Percentiles rank a stretch among this genome's conserved stretches.
phyloP scores from a whole-genome alignment of 1,140 invertebrate genomes.

The Akabosia matsudoensis region DNA sequence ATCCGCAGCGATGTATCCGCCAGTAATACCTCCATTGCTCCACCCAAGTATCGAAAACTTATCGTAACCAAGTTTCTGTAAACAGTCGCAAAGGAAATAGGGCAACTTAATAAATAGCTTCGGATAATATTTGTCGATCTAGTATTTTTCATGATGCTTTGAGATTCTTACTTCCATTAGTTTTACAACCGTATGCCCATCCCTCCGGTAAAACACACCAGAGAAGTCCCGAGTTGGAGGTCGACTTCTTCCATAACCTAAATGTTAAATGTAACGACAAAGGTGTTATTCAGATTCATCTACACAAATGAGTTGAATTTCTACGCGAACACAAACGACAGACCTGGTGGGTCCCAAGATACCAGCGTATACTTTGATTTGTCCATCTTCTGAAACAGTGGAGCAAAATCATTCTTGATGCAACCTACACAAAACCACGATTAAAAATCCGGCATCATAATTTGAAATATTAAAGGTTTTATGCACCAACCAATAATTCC shows the following conservation, averaged over 20 bases:
- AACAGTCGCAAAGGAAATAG: background rate
- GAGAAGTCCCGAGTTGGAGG: slow-evolving; percentile 70
- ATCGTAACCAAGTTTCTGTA: slow-evolving; percentile 59
- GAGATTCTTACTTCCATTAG: slow-evolving; percentile 65
- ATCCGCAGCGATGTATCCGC: slow-evolving; percentile 61
- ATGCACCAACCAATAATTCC: slow-evolving; percentile 63
- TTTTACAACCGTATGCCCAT: slow-evolving; percentile 66
- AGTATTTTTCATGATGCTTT: background rate
- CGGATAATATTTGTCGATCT: too few species aligned
- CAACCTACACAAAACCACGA: slow-evolving; percentile 54
- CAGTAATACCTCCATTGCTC: slow-evolving; percentile 82
- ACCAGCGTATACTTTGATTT: slow-evolving; percentile 68
- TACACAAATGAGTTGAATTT: too few species aligned
- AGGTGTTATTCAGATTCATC: too few species aligned
- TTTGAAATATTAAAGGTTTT: background rate
- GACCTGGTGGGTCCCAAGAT: slow-evolving; percentile 79
- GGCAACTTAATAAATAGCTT: background rate
- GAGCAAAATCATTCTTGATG: slow-evolving; percentile 75
- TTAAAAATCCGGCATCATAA: background rate
- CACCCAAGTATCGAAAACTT: slow-evolving; percentile 79
- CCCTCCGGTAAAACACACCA: slow-evolving; percentile 67
- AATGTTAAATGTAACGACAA: too few species aligned
- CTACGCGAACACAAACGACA: too few species aligned
- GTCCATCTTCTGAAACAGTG: slow-evolving; percentile 71
- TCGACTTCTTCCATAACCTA: slow-evolving; percentile 76